phyloP scores from a whole-genome alignment of 2,113 vertebrate species.

The Accipiter virgatus region DNA sequence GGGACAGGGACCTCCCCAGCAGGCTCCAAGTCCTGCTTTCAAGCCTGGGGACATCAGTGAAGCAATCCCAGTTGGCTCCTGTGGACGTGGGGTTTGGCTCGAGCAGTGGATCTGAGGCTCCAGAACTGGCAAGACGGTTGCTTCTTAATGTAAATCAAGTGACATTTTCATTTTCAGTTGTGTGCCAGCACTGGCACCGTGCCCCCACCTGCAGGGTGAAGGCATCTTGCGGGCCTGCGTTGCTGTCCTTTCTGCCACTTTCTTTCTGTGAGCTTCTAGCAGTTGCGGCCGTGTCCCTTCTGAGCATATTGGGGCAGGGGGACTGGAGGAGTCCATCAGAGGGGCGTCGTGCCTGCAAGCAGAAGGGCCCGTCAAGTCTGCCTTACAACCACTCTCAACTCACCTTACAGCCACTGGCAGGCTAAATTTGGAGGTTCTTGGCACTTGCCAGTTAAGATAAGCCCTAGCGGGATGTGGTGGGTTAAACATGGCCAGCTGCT shows the following conservation, averaged over 20 bases:
- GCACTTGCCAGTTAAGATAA: neutral
- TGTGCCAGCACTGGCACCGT: neutral
- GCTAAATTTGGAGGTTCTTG: neutral
- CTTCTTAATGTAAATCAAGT: neutral
- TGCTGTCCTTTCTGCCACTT: neutral
- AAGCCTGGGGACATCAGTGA: neutral
- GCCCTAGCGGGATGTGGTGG: neutral
- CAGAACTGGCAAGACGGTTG: neutral
- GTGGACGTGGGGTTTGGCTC: neutral
- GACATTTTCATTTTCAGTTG: neutral
- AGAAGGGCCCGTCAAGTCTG: neutral
- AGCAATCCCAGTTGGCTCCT: neutral
- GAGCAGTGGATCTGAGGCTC: neutral
- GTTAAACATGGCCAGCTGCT: neutral
- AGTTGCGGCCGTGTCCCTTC: neutral
- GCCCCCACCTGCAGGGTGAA: neutral
- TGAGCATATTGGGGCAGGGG: accelerated
- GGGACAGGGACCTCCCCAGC: neutral
- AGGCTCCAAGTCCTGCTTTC: neutral
- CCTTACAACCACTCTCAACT: neutral
- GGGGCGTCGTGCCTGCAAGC: accelerated
- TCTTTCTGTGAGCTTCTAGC: neutral
- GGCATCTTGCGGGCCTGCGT: accelerated
- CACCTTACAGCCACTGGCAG: neutral
- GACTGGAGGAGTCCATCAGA: neutral